Evolutionary conservation across 2,113 vertebrate genomes (phyloP).

Genomic region (Gallinago paraguaiae): DNA sequence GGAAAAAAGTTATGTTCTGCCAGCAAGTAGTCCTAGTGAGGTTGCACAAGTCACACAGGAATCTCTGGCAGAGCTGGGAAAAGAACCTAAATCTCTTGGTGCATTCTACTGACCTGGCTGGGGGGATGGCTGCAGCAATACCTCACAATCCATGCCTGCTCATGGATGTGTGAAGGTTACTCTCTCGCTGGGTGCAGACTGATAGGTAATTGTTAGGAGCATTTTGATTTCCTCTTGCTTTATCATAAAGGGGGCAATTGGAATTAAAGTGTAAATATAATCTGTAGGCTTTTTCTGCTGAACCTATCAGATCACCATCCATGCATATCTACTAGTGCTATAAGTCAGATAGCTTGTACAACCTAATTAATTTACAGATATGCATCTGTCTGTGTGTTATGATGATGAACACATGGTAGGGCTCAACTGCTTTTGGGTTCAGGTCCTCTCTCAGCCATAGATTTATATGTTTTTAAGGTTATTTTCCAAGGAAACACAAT

Average conservation of each 20-base stretch:
- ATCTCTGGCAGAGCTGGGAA: not conserved
- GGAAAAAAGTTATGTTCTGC: not conserved
- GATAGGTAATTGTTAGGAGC: not conserved
- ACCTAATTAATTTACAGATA: not conserved
- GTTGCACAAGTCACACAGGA: not conserved
- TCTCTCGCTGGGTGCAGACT: not conserved
- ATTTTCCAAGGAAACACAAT: not conserved
- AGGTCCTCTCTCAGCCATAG: not conserved
- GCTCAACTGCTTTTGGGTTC: not conserved
- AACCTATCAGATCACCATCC: not conserved
- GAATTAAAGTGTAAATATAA: not conserved
- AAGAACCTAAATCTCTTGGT: not conserved
- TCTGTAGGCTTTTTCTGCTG: not conserved
- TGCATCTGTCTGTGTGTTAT: not conserved
- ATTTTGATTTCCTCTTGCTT: not conserved
- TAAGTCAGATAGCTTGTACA: not conserved
- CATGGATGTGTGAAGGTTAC: not conserved
- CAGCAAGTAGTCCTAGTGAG: not conserved
- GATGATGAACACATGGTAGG: not conserved
- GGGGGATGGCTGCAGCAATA: not conserved
- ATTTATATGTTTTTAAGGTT: not conserved
- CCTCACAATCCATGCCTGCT: not conserved
- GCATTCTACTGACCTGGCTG: not conserved
- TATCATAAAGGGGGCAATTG: not conserved
- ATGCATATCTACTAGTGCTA: rapidly evolving